phyloP scores from a whole-genome alignment of 2,888 invertebrate genomes.

The Drosophila acutilabella region DNA sequence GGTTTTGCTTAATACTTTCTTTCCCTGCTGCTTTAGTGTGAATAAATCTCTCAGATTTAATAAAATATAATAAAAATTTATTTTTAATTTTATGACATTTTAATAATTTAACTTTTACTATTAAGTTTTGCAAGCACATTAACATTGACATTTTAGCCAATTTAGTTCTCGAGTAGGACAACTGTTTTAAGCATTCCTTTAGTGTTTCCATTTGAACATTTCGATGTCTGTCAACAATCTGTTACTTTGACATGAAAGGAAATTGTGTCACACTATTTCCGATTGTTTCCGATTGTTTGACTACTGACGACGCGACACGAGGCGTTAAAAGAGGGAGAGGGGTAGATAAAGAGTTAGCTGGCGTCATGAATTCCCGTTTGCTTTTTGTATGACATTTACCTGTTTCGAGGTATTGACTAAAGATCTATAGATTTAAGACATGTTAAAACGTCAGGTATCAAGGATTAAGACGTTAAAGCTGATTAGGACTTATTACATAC shows the following conservation, averaged over 20 bases:
- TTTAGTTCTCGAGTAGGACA: no score
- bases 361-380: conserved; percentile 56
- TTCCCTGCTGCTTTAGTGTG: no score
- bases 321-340: conserved; percentile 3
- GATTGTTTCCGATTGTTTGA: conserved; percentile 45
- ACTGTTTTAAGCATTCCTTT: not conserved
- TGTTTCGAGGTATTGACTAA: not conserved
- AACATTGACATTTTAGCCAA: no score
- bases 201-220: conserved; percentile 3
- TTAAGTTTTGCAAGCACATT: no score
- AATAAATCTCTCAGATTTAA: no score
- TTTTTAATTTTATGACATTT: no score
- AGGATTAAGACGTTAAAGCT: no score
- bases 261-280: conserved; percentile 45
- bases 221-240: conserved; percentile 17
- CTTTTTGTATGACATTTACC: conserved; percentile 9
- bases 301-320: conserved; percentile 2
- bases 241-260: conserved; percentile 41
- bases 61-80: no score
- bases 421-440: not conserved
- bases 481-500: no score
- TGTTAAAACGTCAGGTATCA: no score
- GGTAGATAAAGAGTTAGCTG: not conserved
- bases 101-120: no score
- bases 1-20: no score